A percentile compares a stretch with the other conserved stretches of the same genome.
These are phyloP conservation scores for Drosophila erecta DNA, from an alignment of 1,140 invertebrate genomes.

Conservation along the genomic window DNA sequence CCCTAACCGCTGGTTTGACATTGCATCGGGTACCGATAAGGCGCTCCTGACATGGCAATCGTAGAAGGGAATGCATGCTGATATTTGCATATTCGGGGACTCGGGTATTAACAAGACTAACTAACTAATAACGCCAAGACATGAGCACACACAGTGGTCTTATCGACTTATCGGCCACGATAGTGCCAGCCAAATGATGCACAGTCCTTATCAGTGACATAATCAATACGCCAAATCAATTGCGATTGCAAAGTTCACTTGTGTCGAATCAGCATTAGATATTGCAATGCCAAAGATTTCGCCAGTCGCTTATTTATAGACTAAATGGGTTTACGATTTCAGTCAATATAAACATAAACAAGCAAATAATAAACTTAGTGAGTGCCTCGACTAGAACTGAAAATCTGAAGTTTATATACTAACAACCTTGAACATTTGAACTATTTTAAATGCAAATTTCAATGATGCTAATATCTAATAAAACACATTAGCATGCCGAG, in stretches of 20 bases:
- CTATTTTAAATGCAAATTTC: neutral
- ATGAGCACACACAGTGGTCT: neutral
- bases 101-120: slow-evolving; percentile 11
- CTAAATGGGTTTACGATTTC: slow-evolving; percentile 19
- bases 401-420: slow-evolving; percentile 1
- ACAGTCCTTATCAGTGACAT: neutral
- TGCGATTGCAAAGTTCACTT: slow-evolving; percentile 8
- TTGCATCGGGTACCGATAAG: slow-evolving; percentile 36
- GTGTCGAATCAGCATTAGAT: slow-evolving; percentile 17
- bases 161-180: neutral
- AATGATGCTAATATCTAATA: neutral
- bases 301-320: slow-evolving; percentile 12
- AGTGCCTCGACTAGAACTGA: slow-evolving; percentile 14
- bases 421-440: neutral
- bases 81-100: slow-evolving; percentile 32
- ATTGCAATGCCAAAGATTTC: slow-evolving; percentile 1
- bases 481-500: neutral
- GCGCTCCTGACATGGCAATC: slow-evolving; percentile 20
- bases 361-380: slow-evolving; percentile 16
- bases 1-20: slow-evolving; percentile 30
- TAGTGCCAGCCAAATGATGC: neutral
- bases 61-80: slow-evolving; percentile 22
- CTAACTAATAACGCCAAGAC: slow-evolving; percentile 14
- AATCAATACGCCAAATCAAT: neutral
- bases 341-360: slow-evolving; percentile 38